Evolutionary conservation across 2,113 vertebrate genomes (phyloP), one percentile per base, ranked within the genome.

Genomic region (Channa maculata): DNA sequence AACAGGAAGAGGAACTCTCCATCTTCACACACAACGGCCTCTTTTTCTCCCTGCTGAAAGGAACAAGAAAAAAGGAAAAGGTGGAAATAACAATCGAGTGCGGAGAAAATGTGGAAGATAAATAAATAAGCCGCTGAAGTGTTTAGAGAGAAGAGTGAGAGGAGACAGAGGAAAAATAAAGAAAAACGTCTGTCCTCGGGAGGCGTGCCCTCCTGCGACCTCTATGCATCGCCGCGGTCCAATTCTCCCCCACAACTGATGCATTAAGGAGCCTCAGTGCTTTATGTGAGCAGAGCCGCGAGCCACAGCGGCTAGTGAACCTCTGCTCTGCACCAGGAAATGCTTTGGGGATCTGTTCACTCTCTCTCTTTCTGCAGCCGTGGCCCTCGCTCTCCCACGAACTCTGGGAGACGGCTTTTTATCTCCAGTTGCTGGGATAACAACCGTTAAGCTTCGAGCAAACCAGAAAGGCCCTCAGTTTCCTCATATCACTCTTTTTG

Each of bases 261-360:
- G 89, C 91, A 78, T 86, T 82, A 80, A 88, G 90, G 70, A 88
- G 79, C 71, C 85, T 66, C 4, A 39, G 50, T 48, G 80, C 90
- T 93, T 88, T 41, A 86, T 91, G 86, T 82, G 86, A 84, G 79
- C 86, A 54, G 80, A 81, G 93, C 93, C 87, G 72, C 52, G 72
- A 86, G 92, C 90, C 84, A 77, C 74, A 74, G 85, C 85, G 86
- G 85, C 87, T 81, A 81, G 80, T 48, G 81, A 81, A 77, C 79
- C 90, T 83, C 85, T 79, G 88, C 90, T 93, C 87, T 66, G 86
- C 90, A 92, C 78, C 89, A 88, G 88, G 88, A 92, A 90, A 91
- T 75, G 87, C 92, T 90, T 86, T 41, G 45, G 89, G 91, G 89
- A 71, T 52, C 51, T 44, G 39, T 44, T 61, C 79, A 0, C 53